Conservation (phyloP, 2,888 invertebrate genomes). For the Omphaloscelis lunosa region DNA sequence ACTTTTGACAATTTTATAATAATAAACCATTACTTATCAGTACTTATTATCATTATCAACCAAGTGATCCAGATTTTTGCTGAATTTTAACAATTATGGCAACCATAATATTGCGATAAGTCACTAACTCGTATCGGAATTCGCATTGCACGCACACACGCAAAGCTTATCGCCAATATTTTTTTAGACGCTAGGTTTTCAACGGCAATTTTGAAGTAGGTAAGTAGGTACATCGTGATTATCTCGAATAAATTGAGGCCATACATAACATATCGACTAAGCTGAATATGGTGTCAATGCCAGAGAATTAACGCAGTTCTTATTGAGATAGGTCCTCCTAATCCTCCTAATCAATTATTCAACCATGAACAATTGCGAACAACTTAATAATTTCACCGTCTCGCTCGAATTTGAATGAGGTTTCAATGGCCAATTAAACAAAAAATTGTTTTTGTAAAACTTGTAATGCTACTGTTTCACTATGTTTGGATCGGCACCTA, state of each 20-base stretch:
- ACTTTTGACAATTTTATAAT: not conserved
- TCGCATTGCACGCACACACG: not conserved
- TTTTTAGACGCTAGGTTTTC: not conserved
- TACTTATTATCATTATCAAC: not conserved
- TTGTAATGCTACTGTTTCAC: too few relatives aligned
- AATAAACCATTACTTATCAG: not conserved
- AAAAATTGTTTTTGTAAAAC: too few relatives aligned
- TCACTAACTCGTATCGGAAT: not conserved
- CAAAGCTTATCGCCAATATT: too few relatives aligned
- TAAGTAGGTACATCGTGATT: not conserved
- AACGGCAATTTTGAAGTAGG: not conserved
- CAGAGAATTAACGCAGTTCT: not conserved
- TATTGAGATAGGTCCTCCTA: conserved; percentile 14
- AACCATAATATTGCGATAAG: conserved; percentile 13
- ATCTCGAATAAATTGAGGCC: not conserved
- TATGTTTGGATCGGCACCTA: not conserved
- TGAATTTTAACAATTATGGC: not conserved
- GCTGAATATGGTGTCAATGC: not conserved
- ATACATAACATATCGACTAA: not conserved
- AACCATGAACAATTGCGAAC: not conserved
- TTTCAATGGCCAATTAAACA: too few relatives aligned
- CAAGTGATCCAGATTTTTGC: not conserved
- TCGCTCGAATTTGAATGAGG: not conserved
- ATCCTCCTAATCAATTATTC: not conserved
- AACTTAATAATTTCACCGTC: not conserved